phyloP scores from a whole-genome alignment of 2,113 vertebrate species.

The Microtus montanus region DNA sequence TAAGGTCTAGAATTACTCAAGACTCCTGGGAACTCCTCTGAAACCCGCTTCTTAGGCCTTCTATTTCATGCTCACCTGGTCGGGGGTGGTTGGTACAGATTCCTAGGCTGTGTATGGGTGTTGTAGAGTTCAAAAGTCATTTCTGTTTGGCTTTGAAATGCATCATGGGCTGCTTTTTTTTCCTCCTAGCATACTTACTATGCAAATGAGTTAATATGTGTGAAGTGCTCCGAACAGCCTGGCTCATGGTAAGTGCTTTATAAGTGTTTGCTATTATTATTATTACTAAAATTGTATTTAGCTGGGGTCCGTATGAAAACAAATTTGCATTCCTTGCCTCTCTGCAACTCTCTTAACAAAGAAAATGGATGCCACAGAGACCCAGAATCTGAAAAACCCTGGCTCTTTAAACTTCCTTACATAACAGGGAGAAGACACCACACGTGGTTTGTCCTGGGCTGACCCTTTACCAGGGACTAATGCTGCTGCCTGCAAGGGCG shows the following conservation, averaged over 20 bases:
- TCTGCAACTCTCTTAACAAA: slow-evolving; percentile 19
- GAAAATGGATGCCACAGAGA: not conserved
- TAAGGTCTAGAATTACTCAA: not conserved
- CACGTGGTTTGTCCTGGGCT: not conserved
- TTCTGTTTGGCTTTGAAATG: slow-evolving; percentile 55
- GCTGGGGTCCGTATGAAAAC: slow-evolving; percentile 44
- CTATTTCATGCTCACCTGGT: not conserved
- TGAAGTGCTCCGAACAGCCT: slow-evolving; percentile 59
- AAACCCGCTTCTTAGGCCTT: not conserved
- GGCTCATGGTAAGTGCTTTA: slow-evolving; percentile 60
- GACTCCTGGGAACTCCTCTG: not conserved
- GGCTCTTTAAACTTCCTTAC: not conserved
- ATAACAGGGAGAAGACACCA: not conserved
- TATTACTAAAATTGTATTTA: slow-evolving; percentile 64
- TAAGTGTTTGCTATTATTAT: slow-evolving; percentile 67
- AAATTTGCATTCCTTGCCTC: slow-evolving; percentile 47
- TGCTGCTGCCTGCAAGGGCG: not conserved
- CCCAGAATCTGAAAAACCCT: not conserved
- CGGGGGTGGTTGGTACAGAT: not conserved
- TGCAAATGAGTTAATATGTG: slow-evolving; percentile 54
- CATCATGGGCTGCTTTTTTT: not conserved
- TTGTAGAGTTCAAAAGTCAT: slow-evolving; percentile 26
- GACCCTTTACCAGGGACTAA: not conserved
- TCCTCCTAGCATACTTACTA: not conserved
- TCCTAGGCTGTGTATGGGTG: not conserved